Percentiles rank a stretch among this genome's conserved stretches.
Conservation (phyloP, 2,113 vertebrate genomes). For the Caranx melampygus region DNA sequence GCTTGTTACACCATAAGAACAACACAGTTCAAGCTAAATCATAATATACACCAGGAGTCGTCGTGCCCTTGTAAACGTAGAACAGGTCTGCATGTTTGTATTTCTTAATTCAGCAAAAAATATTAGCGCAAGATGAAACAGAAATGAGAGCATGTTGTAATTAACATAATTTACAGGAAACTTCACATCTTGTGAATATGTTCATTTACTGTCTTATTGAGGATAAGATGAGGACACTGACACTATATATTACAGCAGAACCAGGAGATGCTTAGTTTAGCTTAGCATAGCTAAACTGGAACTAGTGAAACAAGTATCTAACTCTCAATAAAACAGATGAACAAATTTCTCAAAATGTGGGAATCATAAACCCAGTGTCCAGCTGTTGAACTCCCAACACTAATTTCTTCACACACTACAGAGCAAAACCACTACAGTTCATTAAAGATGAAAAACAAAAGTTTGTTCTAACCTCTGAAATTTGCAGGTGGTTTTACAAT, state of each 20-base stretch:
- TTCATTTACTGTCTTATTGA: not conserved
- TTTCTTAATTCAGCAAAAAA: not conserved
- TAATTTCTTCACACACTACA: not conserved
- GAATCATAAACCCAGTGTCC: not conserved
- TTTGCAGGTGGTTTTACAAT: not conserved
- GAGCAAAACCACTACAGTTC: not conserved
- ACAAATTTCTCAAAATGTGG: not conserved
- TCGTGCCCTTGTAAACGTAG: too few species aligned
- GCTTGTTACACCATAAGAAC: too few species aligned
- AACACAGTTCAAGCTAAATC: too few species aligned
- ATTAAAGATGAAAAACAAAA: not conserved
- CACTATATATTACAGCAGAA: not conserved
- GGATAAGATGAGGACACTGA: not conserved
- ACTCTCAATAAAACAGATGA: not conserved
- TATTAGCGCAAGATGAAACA: not conserved
- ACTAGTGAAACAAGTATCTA: not conserved
- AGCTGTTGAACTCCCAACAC: not conserved
- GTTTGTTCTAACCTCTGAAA: not conserved
- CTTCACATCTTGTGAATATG: not conserved
- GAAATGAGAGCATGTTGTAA: not conserved
- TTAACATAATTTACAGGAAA: too few species aligned
- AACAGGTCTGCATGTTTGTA: not conserved
- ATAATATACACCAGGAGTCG: too few species aligned
- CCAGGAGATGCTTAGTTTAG: not conserved
- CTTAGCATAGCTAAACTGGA: not conserved